Evolutionary conservation across 2,113 vertebrate species (phyloP), one percentile per base, ranked within the genome.

Genomic region (Sclerurus mexicanus): DNA sequence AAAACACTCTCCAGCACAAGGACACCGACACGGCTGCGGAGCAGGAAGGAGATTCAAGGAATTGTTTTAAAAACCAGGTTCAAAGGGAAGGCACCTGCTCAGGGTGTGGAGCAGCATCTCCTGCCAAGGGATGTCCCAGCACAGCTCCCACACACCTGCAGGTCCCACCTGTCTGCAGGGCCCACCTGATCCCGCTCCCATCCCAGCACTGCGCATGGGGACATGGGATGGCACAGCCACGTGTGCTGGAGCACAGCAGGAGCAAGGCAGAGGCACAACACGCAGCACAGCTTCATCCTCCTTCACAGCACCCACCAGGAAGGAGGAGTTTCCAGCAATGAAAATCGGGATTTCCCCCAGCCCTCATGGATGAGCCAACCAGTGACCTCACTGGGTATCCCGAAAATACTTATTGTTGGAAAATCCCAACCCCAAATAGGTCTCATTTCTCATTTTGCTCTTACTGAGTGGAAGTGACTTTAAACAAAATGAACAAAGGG

Each of bases 11-110:
- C 20, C 76, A 81, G 76, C 68, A 3, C 83, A n/a, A 60, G 91
- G 91, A 92, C 89, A 81, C 74, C 4, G 4, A 39, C 68, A 39
- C 78, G 87, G 94, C 95, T 92, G 79, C 4, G 6, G 81, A 86
- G 86, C 92, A 79, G 22, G 0, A n/a, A 87, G 71, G 55, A 68
- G 71, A 72, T 59, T 55, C 59, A 76, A 78, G 81, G 71, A 83
- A 20, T 27, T 81, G 72, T 58, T 81, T 93, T 80, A 87, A 77
- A 93, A 75, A 62, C 22, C 87, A 42, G 19, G 56, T 90, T 94
- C 90, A 94, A 79, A 95, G 90, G 75, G 33, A 68, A 13, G 47
- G 68, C 58, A 87, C 40, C 78, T 82, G 92, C 62, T 94, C 73
- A 33, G 89, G 83, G 79, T 73, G 93, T 89, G 85, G 58, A 92